Conservation (phyloP, 2,888 invertebrate genomes). For the Stenichneumon culpator region DNA sequence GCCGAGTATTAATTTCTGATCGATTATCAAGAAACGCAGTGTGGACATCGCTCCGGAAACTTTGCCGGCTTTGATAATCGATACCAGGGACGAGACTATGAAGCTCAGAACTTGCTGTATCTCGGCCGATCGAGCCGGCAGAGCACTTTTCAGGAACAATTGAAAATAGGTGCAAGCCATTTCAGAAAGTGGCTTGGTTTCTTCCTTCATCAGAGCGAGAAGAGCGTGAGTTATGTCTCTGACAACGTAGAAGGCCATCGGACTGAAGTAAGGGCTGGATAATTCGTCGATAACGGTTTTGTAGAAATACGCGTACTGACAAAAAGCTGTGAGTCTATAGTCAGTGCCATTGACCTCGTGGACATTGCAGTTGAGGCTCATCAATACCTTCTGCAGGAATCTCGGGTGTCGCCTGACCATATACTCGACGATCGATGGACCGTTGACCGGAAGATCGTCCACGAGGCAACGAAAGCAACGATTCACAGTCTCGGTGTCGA, state of each 20-base stretch:
- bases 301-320: slow-evolving; percentile 87
- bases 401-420: slow-evolving; percentile 83
- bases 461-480: slow-evolving; percentile 86
- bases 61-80: slow-evolving; percentile 81
- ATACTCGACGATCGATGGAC: slow-evolving; percentile 82
- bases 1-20: slow-evolving; percentile 85
- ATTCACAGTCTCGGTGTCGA: slow-evolving; percentile 83
- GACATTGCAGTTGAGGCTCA: slow-evolving; percentile 86
- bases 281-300: slow-evolving; percentile 84
- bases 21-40: slow-evolving; percentile 86
- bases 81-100: slow-evolving; percentile 86
- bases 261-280: slow-evolving; percentile 79
- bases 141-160: slow-evolving; percentile 84
- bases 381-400: slow-evolving; percentile 86
- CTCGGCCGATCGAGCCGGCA: slow-evolving; percentile 84
- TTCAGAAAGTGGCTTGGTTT: slow-evolving; percentile 78
- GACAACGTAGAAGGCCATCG: slow-evolving; percentile 87
- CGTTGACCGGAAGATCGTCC: slow-evolving; percentile 83
- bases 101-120: slow-evolving; percentile 86
- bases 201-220: slow-evolving; percentile 85
- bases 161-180: slow-evolving; percentile 84
- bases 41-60: slow-evolving; percentile 78
- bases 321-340: slow-evolving; percentile 86
- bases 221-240: slow-evolving; percentile 87
- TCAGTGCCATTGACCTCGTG: slow-evolving; percentile 85